Evolutionary conservation across 2,113 vertebrate genomes (phyloP).

Genomic region (Vireo altiloquus): DNA sequence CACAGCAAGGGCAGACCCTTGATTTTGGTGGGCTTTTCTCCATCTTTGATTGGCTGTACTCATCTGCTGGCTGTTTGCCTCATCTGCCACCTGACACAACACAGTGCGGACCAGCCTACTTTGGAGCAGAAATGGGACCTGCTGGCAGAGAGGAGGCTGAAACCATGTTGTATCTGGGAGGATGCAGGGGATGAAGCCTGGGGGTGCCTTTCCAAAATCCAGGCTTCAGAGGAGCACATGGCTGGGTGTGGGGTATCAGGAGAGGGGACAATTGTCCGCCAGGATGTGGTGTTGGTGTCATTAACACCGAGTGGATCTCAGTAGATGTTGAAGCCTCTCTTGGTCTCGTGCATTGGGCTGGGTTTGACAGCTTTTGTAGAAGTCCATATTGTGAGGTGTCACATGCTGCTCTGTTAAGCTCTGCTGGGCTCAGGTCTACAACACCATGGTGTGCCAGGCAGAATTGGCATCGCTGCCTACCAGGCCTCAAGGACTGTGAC

Average conservation of each 20-base stretch:
- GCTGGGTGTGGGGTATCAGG: background rate
- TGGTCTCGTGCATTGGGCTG: background rate
- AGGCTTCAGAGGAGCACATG: background rate
- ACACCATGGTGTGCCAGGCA: background rate
- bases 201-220: background rate
- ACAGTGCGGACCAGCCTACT: fast-evolving
- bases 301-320: background rate
- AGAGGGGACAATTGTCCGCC: background rate
- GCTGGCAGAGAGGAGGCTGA: background rate
- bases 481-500: background rate
- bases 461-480: background rate
- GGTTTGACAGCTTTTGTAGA: background rate
- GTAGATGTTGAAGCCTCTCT: background rate
- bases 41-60: background rate
- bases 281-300: background rate
- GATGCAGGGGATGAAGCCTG: background rate
- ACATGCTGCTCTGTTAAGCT: background rate
- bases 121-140: background rate
- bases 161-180: background rate
- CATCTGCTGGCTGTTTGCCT: background rate
- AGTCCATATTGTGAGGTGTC: background rate
- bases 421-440: background rate
- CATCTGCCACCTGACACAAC: fast-evolving
- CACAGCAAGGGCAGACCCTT: background rate
- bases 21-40: background rate